Percentiles rank a stretch among this genome's conserved stretches.
Conservation (phyloP, 2,113 vertebrate genomes). For the Tychaedon coryphoeus region DNA sequence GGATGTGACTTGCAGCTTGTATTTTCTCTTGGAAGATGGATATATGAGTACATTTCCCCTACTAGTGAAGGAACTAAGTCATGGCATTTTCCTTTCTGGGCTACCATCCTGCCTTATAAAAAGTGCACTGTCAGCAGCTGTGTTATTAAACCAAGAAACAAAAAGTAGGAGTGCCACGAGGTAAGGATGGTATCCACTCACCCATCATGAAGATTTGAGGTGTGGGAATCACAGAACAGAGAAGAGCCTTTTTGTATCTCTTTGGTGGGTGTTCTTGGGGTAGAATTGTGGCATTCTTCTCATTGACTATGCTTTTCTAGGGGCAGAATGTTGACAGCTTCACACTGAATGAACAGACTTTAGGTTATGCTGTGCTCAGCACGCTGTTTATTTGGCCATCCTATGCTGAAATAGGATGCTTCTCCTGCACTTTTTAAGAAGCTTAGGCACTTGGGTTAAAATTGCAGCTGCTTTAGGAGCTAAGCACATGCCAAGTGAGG, state of each 20-base stretch:
- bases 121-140: background rate
- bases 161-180: background rate
- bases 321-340: background rate
- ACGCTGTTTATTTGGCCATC: background rate
- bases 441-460: background rate
- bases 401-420: background rate
- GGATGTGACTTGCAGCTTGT: background rate
- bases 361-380: background rate
- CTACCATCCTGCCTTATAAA: background rate
- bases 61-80: background rate
- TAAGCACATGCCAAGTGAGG: background rate
- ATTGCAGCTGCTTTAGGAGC: background rate
- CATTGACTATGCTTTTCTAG: background rate
- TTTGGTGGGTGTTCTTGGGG: accelerated
- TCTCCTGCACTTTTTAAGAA: background rate
- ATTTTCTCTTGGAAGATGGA: background rate
- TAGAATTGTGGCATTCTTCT: background rate
- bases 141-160: background rate
- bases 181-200: background rate
- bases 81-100: background rate
- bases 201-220: background rate
- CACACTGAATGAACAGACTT: background rate
- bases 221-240: background rate
- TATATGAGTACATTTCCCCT: background rate
- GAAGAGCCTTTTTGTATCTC: background rate